Percentiles rank a stretch among this genome's conserved stretches.
These are phyloP conservation scores for Entomobrya multifasciata DNA, from an alignment of 2,888 invertebrate genomes.

Conservation along the genomic window DNA sequence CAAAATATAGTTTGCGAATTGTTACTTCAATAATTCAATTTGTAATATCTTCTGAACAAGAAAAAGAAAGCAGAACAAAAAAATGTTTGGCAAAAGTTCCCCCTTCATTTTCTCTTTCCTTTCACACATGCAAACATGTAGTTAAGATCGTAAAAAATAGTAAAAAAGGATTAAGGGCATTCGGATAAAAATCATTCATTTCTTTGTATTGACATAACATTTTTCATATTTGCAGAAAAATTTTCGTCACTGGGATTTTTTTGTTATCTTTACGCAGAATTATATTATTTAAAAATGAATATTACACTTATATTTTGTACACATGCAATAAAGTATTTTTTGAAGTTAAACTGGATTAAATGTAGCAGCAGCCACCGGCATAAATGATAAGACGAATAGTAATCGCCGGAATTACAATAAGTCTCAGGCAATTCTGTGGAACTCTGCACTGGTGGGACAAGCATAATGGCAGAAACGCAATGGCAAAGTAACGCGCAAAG, in stretches of 20 bases:
- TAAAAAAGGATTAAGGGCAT: constrained; percentile 59
- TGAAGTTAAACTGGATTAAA: not conserved
- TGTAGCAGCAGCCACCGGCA: constrained; percentile 50
- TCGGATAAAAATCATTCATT: constrained; percentile 61
- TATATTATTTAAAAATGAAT: constrained; percentile 5
- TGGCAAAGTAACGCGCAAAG: too few relatives aligned
- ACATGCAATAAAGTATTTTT: not conserved
- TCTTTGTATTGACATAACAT: constrained; percentile 62
- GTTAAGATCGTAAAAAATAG: constrained; percentile 60
- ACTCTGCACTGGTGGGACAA: too few relatives aligned
- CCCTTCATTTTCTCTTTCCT: not conserved
- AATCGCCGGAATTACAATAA: constrained; percentile 70
- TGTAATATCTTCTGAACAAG: constrained; percentile 42
- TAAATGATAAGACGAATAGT: constrained; percentile 60
- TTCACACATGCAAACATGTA: constrained; percentile 70
- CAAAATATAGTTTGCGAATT: too few relatives aligned
- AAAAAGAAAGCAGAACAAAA: constrained; percentile 18
- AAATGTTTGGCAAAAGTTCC: not conserved
- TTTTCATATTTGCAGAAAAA: constrained; percentile 67
- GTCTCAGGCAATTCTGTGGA: constrained; percentile 39
- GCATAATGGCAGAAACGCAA: too few relatives aligned
- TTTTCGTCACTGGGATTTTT: constrained; percentile 12
- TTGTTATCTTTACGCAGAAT: constrained; percentile 30
- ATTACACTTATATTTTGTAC: not conserved
- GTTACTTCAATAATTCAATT: constrained; percentile 64